Percentiles rank a stretch among this genome's conserved stretches.
Evolutionary conservation across 2,888 invertebrate species (phyloP).

Genomic region (Notodonta ziczac): DNA sequence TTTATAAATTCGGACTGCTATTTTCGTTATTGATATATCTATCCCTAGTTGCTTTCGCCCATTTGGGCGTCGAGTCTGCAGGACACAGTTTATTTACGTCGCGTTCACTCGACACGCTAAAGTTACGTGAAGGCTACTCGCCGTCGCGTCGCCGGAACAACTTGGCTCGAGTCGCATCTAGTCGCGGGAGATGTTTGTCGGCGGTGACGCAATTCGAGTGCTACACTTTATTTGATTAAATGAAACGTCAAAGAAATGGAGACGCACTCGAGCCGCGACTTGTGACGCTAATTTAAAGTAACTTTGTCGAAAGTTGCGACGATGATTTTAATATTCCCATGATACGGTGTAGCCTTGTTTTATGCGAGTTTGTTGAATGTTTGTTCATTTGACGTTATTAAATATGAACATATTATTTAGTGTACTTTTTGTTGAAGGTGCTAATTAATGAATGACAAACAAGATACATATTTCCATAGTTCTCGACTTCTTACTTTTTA

Average conservation of each 20-base stretch:
- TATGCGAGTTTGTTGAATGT: not conserved
- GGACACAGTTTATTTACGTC: constrained; percentile 3
- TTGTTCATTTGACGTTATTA: not conserved
- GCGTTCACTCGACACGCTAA: not conserved
- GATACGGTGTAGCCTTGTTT: constrained; percentile 1
- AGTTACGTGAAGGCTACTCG: constrained; percentile 9
- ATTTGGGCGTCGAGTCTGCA: not conserved
- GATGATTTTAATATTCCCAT: constrained; percentile 5
- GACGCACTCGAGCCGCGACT: constrained; percentile 11
- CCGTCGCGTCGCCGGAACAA: constrained; percentile 2
- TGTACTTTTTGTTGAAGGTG: not conserved
- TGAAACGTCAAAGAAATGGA: constrained; percentile 27
- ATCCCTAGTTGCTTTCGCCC: constrained; percentile 3
- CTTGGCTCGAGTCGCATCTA: constrained; percentile 7
- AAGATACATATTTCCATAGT: no score
- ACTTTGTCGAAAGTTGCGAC: constrained; percentile 9
- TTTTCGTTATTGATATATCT: not conserved
- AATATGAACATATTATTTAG: not conserved
- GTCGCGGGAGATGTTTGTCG: constrained; percentile 8
- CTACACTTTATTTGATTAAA: constrained; percentile 31
- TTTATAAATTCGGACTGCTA: not conserved
- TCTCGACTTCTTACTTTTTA: no score
- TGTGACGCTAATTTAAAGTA: constrained; percentile 11
- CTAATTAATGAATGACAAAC: no score
- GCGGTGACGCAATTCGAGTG: constrained; percentile 17